A percentile compares a stretch with the other conserved stretches of the same genome.
phyloP scores from a whole-genome alignment of 1,140 invertebrate species.

The Trichoplusia ni region DNA sequence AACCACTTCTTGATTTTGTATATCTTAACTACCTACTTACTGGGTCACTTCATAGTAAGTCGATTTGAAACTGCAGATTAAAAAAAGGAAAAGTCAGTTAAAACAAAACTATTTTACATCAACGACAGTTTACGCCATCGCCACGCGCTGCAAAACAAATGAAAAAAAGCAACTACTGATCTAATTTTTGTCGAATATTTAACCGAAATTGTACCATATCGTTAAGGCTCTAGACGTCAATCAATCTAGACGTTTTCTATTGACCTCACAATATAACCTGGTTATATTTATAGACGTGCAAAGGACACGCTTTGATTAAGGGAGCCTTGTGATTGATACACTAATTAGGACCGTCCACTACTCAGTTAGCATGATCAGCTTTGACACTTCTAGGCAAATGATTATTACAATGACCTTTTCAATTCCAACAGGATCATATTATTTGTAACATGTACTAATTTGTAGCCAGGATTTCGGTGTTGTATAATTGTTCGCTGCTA shows the following conservation, averaged over 20 bases:
- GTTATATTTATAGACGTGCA: constrained; percentile 1
- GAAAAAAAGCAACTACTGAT: no score
- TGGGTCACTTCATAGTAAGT: no score
- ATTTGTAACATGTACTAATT: not conserved
- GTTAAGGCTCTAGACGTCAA: not conserved
- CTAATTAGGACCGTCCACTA: constrained; percentile 28
- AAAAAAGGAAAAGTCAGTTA: no score
- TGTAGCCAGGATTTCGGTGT: no score
- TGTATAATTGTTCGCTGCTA: not conserved
- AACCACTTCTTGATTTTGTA: no score
- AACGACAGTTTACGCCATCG: no score
- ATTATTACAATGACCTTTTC: constrained; percentile 28
- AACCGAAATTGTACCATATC: not conserved
- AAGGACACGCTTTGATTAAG: constrained; percentile 30
- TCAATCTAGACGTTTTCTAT: not conserved
- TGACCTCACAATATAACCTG: not conserved
- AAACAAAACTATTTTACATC: no score
- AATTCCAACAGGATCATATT: constrained; percentile 20
- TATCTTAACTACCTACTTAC: no score
- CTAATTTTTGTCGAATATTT: not conserved
- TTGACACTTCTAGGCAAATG: constrained; percentile 10
- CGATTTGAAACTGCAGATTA: no score
- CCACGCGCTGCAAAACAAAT: no score
- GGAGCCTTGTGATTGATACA: constrained; percentile 34
- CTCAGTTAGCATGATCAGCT: not conserved